Percentiles rank a stretch among this genome's conserved stretches.
phyloP scores from a whole-genome alignment of 2,888 invertebrate species.

The Tetropium fuscum region DNA sequence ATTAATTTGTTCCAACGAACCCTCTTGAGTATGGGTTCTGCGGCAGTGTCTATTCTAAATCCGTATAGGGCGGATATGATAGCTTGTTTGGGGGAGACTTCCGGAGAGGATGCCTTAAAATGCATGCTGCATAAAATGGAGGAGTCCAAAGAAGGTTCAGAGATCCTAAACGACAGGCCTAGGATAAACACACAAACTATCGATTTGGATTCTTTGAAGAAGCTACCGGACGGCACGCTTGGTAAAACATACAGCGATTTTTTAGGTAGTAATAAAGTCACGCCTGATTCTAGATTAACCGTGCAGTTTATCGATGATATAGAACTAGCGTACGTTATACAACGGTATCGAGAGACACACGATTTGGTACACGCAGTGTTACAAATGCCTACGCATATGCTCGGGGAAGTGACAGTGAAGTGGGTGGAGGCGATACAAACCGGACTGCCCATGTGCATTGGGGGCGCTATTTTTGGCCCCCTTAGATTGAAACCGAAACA shows the following conservation, averaged over 20 bases:
- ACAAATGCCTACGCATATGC: conserved; percentile 94
- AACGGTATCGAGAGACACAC: conserved; percentile 96
- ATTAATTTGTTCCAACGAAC: conserved; percentile 80
- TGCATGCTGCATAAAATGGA: conserved; percentile 83
- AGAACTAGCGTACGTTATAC: conserved; percentile 95
- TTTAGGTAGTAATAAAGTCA: conserved; percentile 84
- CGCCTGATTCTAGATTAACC: conserved; percentile 90
- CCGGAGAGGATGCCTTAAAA: conserved; percentile 76
- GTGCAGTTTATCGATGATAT: conserved; percentile 93
- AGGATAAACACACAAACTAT: conserved; percentile 88
- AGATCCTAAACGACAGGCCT: conserved; percentile 83
- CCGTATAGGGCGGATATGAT: conserved; percentile 93
- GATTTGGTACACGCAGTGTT: conserved; percentile 94
- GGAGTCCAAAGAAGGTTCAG: conserved; percentile 79
- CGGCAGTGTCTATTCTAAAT: conserved; percentile 82
- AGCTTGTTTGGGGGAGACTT: conserved; percentile 93
- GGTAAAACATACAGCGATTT: conserved; percentile 90
- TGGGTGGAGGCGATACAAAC: conserved; percentile 98
- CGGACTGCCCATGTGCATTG: conserved; percentile 94
- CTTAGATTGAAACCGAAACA: conserved; percentile 85
- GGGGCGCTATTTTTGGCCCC: conserved; percentile 94
- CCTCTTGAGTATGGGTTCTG: conserved; percentile 88
- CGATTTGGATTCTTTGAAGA: conserved; percentile 77
- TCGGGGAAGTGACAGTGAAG: conserved; percentile 94
- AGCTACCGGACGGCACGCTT: conserved; percentile 83